These are phyloP conservation scores for Ammospiza caudacuta DNA, from an alignment of 2,113 vertebrate species.

Conservation along the genomic window DNA sequence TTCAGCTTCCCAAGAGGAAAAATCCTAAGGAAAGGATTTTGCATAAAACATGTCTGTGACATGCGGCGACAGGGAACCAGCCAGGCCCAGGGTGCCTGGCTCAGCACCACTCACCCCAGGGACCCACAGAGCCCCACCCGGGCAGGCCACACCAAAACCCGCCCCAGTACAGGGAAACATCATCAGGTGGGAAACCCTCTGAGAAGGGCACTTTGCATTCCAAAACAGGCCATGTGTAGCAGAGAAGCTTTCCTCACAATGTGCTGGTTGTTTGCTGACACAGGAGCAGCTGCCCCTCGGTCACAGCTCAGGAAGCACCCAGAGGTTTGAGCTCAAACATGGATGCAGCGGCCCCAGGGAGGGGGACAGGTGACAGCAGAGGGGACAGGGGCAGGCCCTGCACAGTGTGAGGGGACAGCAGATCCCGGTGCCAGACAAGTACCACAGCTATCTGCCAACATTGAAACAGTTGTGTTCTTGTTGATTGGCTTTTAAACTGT, in stretches of 20 bases:
- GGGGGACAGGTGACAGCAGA: neutral
- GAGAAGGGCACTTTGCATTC: neutral
- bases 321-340: neutral
- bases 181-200: neutral
- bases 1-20: too few species aligned
- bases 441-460: neutral
- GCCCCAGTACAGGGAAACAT: neutral
- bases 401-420: neutral
- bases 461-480: neutral
- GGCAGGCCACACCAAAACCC: rapidly evolving
- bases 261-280: neutral
- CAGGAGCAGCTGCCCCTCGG: neutral
- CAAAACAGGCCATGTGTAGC: neutral
- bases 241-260: neutral
- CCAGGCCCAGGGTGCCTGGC: neutral
- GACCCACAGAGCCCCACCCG: neutral
- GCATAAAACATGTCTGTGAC: too few species aligned
- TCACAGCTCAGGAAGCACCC: neutral
- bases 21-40: too few species aligned
- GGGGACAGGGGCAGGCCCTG: neutral
- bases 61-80: neutral
- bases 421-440: neutral
- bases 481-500: neutral
- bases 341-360: neutral
- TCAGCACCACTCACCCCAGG: neutral